phyloP scores from a whole-genome alignment of 2,797 vertebrate species.

The Pantherophis vulpinus region DNA sequence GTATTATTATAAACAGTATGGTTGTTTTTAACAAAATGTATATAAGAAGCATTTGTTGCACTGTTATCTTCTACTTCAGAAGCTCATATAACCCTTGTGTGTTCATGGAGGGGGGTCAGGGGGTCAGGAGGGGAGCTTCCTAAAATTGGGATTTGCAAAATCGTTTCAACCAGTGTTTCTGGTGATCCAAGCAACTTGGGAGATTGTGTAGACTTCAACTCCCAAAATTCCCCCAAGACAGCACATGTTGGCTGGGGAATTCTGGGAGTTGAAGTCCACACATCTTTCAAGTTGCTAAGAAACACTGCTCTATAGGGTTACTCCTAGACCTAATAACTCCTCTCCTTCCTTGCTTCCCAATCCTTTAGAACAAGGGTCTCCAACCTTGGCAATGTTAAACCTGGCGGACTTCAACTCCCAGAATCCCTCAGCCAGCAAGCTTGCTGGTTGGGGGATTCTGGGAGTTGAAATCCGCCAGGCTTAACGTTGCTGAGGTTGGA shows the following conservation, averaged over 20 bases:
- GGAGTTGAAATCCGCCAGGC: too few relatives aligned
- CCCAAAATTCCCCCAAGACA: neutral
- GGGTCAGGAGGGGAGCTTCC: accelerated
- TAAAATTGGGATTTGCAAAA: neutral
- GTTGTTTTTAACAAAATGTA: neutral
- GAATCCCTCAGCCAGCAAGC: too few relatives aligned
- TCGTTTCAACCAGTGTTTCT: neutral
- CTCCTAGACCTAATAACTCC: too few relatives aligned
- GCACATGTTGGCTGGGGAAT: neutral
- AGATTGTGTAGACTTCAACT: neutral
- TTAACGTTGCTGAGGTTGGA: too few relatives aligned
- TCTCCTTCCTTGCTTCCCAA: neutral
- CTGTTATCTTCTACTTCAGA: accelerated
- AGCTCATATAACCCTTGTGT: accelerated
- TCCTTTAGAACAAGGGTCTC: neutral
- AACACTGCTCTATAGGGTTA: neutral
- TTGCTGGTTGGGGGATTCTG: too few relatives aligned
- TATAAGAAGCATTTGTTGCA: neutral
- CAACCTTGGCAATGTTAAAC: too few relatives aligned
- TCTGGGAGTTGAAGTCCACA: neutral
- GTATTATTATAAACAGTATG: neutral
- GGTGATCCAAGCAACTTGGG: neutral
- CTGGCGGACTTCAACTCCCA: too few relatives aligned
- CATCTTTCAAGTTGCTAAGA: neutral
- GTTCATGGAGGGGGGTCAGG: neutral